phyloP scores from a whole-genome alignment of 2,888 invertebrate species.

The Epirrhoe alternata region DNA sequence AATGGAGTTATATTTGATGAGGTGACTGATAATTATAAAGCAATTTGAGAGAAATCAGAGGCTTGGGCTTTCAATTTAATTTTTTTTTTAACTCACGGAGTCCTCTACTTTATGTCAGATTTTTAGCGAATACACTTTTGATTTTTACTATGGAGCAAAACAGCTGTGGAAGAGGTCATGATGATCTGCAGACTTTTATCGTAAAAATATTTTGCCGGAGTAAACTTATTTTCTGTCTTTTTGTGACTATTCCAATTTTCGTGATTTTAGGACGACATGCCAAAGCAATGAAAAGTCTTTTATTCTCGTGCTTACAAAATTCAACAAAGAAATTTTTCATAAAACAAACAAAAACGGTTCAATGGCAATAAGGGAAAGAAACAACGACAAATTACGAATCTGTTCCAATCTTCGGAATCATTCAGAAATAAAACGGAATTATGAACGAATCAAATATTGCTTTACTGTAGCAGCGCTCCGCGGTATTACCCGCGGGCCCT shows the following conservation, averaged over 20 bases:
- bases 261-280: no score
- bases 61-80: constrained; percentile 10
- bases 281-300: no score
- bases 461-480: background rate
- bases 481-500: no score
- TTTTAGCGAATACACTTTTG: no score
- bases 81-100: background rate
- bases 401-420: constrained; percentile 17
- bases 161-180: no score
- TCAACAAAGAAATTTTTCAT: background rate
- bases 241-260: no score
- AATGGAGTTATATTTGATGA: constrained; percentile 44
- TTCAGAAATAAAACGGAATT: constrained; percentile 16
- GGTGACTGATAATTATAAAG: constrained; percentile 46
- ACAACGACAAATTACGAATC: constrained; percentile 26
- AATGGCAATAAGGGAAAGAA: constrained; percentile 4
- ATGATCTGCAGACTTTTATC: no score
- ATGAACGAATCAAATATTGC: constrained; percentile 9
- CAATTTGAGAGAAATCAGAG: constrained; percentile 37
- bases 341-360: constrained; percentile 3
- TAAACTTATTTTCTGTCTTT: no score
- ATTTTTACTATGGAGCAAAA: no score
- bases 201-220: no score
- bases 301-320: background rate
- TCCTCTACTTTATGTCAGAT: background rate